Percentiles rank a stretch among this genome's conserved stretches.
Evolutionary conservation across 2,888 invertebrate genomes (phyloP).

Genomic region (Zygothrica quintamaculata): DNA sequence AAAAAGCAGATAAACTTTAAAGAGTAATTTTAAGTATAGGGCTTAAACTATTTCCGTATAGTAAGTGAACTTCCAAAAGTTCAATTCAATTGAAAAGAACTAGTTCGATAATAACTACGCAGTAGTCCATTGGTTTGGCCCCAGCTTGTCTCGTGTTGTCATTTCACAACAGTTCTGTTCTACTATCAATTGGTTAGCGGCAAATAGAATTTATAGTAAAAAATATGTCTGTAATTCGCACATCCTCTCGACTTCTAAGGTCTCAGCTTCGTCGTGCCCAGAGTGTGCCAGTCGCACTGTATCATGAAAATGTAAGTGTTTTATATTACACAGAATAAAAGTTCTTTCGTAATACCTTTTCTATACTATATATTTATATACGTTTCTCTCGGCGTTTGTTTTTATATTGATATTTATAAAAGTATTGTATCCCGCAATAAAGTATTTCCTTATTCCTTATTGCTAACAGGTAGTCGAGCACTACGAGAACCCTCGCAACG

Average conservation of each 20-base stretch:
- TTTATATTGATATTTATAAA: constrained; percentile 24
- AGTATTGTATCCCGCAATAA: constrained; percentile 18
- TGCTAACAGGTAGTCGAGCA: constrained; percentile 98
- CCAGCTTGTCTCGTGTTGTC: constrained; percentile 24
- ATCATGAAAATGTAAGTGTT: constrained; percentile 90
- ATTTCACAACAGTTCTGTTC: constrained; percentile 68
- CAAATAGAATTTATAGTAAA: constrained; percentile 13
- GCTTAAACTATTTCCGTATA: too few relatives aligned
- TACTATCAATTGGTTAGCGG: constrained; percentile 22
- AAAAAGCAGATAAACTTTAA: too few relatives aligned
- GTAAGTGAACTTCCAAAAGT: too few relatives aligned
- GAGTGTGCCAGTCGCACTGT: constrained; percentile 87
- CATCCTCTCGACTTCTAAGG: constrained; percentile 76
- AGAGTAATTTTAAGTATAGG: too few relatives aligned
- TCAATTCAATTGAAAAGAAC: constrained; percentile 17
- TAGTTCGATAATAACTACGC: constrained; percentile 50
- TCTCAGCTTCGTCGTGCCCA: constrained; percentile 81
- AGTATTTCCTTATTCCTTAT: constrained; percentile 40
- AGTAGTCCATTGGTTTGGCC: constrained; percentile 33
- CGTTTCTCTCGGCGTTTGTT: constrained; percentile 23
- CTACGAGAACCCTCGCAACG: constrained; percentile 99
- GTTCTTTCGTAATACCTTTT: constrained; percentile 67
- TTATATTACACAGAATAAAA: constrained; percentile 28
- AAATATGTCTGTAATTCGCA: constrained; percentile 81
- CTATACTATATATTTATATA: constrained; percentile 37